phyloP scores from a whole-genome alignment of 2,888 invertebrate genomes.

The Colostygia pectinataria region DNA sequence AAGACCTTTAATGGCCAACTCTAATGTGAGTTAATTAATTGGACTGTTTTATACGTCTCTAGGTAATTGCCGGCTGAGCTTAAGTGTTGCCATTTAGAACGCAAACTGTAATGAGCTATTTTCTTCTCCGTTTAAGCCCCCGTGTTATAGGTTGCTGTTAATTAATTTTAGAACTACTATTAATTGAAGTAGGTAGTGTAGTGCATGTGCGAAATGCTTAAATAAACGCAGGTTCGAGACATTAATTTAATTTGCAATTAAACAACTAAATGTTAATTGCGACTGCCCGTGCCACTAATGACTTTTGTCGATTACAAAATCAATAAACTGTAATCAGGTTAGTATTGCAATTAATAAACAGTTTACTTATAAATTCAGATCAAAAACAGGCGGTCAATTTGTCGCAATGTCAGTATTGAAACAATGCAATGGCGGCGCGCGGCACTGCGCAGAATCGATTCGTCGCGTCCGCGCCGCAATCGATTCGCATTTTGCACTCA shows the following conservation, averaged over 20 bases:
- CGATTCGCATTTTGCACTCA: conserved; percentile 58
- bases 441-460: conserved; percentile 72
- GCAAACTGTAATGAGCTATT: conserved; percentile 34
- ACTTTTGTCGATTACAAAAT: conserved; percentile 30
- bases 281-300: conserved; percentile 26
- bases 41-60: conserved; percentile 55
- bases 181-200: conserved; percentile 16
- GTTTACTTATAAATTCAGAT: conserved; percentile 70
- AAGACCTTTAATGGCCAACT: conserved; percentile 65
- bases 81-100: conserved; percentile 51
- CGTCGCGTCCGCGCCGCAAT: conserved; percentile 62
- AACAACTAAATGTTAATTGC: conserved; percentile 28
- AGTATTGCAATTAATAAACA: conserved; percentile 51
- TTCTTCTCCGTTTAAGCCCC: conserved; percentile 24
- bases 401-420: conserved; percentile 61
- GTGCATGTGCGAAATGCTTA: conserved; percentile 9
- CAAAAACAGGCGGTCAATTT: conserved; percentile 61
- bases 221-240: conserved; percentile 15
- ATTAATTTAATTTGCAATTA: conserved; percentile 19
- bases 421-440: conserved; percentile 37
- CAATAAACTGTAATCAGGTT: conserved; percentile 30
- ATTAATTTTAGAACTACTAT: conserved; percentile 29
- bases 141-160: conserved; percentile 23
- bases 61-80: conserved; percentile 56
- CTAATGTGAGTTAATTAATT: conserved; percentile 69